A percentile compares a stretch with the other conserved stretches of the same genome.
Conservation (phyloP, 2,113 vertebrate genomes). For the Lycaon pictus region DNA sequence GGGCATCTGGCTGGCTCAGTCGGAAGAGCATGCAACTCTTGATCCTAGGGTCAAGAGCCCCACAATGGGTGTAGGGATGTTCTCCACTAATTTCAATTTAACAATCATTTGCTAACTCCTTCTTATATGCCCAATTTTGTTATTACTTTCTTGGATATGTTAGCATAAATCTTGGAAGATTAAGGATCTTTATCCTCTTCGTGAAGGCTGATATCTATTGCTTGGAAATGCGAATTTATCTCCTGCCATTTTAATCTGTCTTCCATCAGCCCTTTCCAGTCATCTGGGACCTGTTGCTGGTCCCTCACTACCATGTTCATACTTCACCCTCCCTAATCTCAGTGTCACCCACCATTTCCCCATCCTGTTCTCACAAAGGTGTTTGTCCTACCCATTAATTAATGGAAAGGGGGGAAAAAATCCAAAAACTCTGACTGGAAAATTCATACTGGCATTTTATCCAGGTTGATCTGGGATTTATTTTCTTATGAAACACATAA, state of each 20-base stretch:
- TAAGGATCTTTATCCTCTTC: constrained; percentile 14
- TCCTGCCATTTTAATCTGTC: not conserved
- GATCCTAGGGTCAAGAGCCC: not conserved
- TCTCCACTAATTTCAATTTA: constrained; percentile 1
- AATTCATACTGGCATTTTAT: not conserved
- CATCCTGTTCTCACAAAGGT: not conserved
- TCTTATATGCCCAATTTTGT: not conserved
- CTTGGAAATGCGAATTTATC: constrained; percentile 18
- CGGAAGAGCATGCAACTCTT: not conserved
- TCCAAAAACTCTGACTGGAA: not conserved
- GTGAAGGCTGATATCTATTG: not conserved
- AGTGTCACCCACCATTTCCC: not conserved
- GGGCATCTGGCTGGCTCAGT: not conserved
- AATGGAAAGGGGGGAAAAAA: not conserved
- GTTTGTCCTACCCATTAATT: not conserved
- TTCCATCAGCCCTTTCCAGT: not conserved
- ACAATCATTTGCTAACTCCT: not conserved
- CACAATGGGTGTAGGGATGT: not conserved
- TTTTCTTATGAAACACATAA: constrained; percentile 25
- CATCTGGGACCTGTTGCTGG: not conserved
- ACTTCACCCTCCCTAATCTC: not conserved
- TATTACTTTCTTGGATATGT: not conserved
- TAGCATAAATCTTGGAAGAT: not conserved
- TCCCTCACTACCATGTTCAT: not conserved
- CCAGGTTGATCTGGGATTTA: not conserved